Base-by-base conservation (phyloP, 1,140 invertebrate genomes). In the Neotoxoptera formosana region DNA sequence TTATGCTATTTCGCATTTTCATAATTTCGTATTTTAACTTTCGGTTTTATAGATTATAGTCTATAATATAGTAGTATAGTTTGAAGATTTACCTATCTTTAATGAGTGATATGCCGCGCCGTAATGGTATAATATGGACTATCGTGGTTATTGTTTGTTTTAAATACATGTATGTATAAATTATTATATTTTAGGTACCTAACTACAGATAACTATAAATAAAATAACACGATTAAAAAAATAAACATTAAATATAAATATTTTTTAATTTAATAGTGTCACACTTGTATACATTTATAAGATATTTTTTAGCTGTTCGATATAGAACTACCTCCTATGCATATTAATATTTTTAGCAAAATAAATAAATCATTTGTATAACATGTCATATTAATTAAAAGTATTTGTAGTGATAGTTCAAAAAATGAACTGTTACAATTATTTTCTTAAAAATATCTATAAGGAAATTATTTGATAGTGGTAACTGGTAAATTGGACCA, bases 231-330 rank as follows among this genome's bases (percentile, higher is more conserved):
- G 8, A 84, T 1, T 34, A 84, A 45, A 30, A 41, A 41, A 84
- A 36, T 41, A 47, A 47, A 86, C 23, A 45, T 47, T 2, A 47
- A 53, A 53, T 53, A 53, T 2, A 86, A 45, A 17, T 47, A 86
- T 86, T 25, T 30, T n/a, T 34, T 89, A 53, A 89, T 89, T 89
- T 89, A 89, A 89, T 51, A 89, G 41, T 89, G 30, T 89, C 20
- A 25, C 47, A 36, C 8, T 23, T 89, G 11, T 23, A 51, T 36
- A 53, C 20, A 34, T 88, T 88, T 34, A 21, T 48, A 88, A 88
- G 30, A 47, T 14, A n/a, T 88, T 47, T 30, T 48, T 14, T 48
- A 87, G 25, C 45, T n/a, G 11, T 47, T 86, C 25, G 45, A 87
- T 21, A 48, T 25, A 34, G 20, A 88, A 89, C 48, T 53, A 36